Evolutionary conservation across 2,888 invertebrate genomes (phyloP), one percentile per base, ranked within the genome.

Genomic region (Pardosa pseudoannulata): DNA sequence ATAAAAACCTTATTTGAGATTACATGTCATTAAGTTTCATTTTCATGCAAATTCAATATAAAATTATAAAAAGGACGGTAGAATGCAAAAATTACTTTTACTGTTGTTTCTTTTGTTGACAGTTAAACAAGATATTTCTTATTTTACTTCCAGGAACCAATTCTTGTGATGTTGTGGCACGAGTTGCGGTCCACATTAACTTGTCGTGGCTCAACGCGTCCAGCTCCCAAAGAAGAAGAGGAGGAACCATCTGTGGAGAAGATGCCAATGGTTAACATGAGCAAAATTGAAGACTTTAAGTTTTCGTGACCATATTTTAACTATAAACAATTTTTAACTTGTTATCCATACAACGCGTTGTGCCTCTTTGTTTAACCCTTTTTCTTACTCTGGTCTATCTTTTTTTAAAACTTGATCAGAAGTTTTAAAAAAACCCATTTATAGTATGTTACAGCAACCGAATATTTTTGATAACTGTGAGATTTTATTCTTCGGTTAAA

Each of bases 121-220:
- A n/a, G n/a, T n/a, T n/a, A n/a, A n/a, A n/a, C n/a, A n/a, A n/a
- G n/a, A n/a, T n/a, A n/a, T n/a, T n/a, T n/a, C n/a, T n/a, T n/a
- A 9, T 5, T 7, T 11, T 56, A 56, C n/a, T 64, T 70, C 19
- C 73, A 89, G 89, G 89, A 89, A 39, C 82, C 89, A n/a, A 86
- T 90, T 41, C 80, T 76, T 36, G 75, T 88, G 0, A 89, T 89
- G 88, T 67, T 90, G 64, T 86, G 89, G 78, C 85, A 89, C 32
- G 90, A 90, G 74, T 83, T 89, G 16, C 88, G 88, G 56, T 80
- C 89, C 29, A 89, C 88, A 0, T 73, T 89, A 9, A 88, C 89
- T 32, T 88, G 88, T 41, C 79, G 89, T 46, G 89, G 89, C 5
- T 88, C 88, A n/a, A 88, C 89, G n/a, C 41, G 89, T 32, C 89